Evolutionary conservation across 2,888 invertebrate species (phyloP).

Genomic region (Acleris sparsana): DNA sequence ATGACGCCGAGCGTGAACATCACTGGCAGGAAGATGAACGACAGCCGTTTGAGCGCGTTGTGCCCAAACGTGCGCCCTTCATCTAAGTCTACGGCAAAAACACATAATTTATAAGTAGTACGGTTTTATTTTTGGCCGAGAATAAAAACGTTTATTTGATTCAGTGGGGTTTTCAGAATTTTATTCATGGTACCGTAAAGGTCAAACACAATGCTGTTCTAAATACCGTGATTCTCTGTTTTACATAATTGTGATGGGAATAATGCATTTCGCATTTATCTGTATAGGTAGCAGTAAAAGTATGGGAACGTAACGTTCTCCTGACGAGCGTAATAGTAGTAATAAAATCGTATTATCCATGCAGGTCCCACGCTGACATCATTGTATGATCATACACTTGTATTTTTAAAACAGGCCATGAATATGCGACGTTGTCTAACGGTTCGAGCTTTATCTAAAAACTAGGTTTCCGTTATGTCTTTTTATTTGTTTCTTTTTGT

Average conservation of each 20-base stretch:
- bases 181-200: too few relatives aligned
- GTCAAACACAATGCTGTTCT: too few relatives aligned
- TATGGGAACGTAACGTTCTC: slow-evolving; percentile 23
- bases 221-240: neutral
- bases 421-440: neutral
- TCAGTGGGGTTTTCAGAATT: too few relatives aligned
- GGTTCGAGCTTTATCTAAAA: too few relatives aligned
- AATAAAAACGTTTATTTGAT: too few relatives aligned
- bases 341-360: slow-evolving; percentile 16
- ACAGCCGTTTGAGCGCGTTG: slow-evolving; percentile 87
- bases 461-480: too few relatives aligned
- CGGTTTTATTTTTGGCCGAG: too few relatives aligned
- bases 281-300: slow-evolving; percentile 6
- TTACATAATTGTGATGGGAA: neutral
- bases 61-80: slow-evolving; percentile 89
- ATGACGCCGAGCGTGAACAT: slow-evolving; percentile 91
- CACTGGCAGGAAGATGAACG: slow-evolving; percentile 88
- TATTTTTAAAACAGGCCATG: slow-evolving; percentile 1
- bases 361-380: slow-evolving; percentile 6
- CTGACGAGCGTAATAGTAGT: slow-evolving; percentile 8
- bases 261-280: slow-evolving; percentile 3
- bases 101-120: neutral
- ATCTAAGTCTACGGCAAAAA: slow-evolving; percentile 57
- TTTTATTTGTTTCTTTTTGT: too few relatives aligned
- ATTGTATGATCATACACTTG: slow-evolving; percentile 3